Conservation (phyloP, 2,797 vertebrate species). For the Silurus lanzhouensis region DNA sequence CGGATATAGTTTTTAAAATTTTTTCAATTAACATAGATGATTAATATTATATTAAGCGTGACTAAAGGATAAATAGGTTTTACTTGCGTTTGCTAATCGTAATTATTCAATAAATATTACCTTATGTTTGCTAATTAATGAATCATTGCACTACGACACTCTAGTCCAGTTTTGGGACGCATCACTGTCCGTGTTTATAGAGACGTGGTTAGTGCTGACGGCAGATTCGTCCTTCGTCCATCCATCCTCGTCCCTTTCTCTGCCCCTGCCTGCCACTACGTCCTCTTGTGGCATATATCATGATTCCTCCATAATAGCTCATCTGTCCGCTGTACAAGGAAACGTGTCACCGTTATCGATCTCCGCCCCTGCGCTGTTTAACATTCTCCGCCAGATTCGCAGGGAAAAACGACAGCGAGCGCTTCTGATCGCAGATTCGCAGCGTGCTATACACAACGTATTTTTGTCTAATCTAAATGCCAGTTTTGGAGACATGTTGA, state of each 20-base stretch:
- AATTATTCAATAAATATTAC: too few species aligned
- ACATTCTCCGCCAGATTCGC: conserved; percentile 51
- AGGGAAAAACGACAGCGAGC: conserved; percentile 65
- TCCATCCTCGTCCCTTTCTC: conserved; percentile 54
- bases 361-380: conserved; percentile 35
- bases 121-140: too few species aligned
- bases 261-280: conserved; percentile 69
- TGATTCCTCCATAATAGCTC: conserved; percentile 75
- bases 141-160: neutral
- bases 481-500: conserved; percentile 52
- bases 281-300: conserved; percentile 77
- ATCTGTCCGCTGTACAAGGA: conserved; percentile 63
- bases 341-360: conserved; percentile 67
- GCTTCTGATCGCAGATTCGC: conserved; percentile 60
- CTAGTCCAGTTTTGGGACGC: neutral
- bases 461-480: conserved; percentile 52
- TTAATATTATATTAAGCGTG: too few species aligned
- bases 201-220: neutral
- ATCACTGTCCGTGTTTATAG: conserved; percentile 8
- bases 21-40: too few species aligned
- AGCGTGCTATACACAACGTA: conserved; percentile 43
- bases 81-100: too few species aligned
- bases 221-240: conserved; percentile 65
- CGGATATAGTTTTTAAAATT: neutral
- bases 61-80: too few species aligned